A percentile compares a stretch with the other conserved stretches of the same genome.
These are phyloP conservation scores for Propithecus deckenii DNA, from an alignment of 2,797 vertebrate genomes.

Conservation along the genomic window DNA sequence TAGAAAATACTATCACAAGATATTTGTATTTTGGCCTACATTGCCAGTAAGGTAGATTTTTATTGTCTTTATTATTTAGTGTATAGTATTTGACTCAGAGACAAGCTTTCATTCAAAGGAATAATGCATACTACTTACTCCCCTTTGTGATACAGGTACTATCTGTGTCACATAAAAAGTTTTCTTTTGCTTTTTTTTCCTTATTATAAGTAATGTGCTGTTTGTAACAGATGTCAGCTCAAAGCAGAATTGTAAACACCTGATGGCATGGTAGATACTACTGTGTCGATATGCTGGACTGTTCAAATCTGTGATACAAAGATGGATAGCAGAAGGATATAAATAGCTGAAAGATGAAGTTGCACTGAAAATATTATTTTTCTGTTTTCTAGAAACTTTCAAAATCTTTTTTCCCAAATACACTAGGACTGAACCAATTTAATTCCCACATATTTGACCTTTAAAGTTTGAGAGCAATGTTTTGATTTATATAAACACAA, in stretches of 20 bases:
- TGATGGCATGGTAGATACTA: neutral
- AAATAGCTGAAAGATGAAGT: neutral
- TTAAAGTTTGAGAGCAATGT: neutral
- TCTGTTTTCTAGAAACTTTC: neutral
- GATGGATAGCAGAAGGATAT: neutral
- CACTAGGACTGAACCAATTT: neutral
- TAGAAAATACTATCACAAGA: conserved; percentile 4
- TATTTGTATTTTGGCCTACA: conserved; percentile 25
- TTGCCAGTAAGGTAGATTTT: neutral
- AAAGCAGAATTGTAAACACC: conserved; percentile 36
- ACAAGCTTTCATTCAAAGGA: conserved; percentile 38
- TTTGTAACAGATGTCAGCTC: neutral
- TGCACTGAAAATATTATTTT: conserved; percentile 21
- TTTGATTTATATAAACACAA: conserved; percentile 20
- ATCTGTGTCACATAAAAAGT: conserved; percentile 13
- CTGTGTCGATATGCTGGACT: neutral
- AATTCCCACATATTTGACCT: neutral
- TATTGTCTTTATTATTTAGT: conserved; percentile 41
- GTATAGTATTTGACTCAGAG: conserved; percentile 19
- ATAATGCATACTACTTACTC: neutral
- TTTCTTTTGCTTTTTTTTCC: neutral
- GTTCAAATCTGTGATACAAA: neutral
- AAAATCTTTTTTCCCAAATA: neutral
- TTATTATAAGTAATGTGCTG: neutral
- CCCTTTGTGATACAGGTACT: neutral